These are phyloP conservation scores for Crocuta crocuta DNA, from an alignment of 2,113 vertebrate species.

Conservation along the genomic window DNA sequence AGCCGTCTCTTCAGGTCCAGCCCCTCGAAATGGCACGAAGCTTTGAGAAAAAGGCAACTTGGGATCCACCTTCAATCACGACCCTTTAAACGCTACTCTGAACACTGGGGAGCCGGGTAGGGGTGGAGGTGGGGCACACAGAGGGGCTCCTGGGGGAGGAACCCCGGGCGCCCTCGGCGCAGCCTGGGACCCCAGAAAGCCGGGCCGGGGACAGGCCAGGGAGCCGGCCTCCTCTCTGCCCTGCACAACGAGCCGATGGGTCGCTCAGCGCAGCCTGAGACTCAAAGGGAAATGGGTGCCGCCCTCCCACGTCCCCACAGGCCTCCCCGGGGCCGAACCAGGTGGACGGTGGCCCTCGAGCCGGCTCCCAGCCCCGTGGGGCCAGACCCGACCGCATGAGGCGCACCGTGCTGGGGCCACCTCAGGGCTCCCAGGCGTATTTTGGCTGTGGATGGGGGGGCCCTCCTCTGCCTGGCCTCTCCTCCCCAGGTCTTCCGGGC, in stretches of 20 bases:
- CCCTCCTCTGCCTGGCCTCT: neutral
- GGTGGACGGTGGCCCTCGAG: too few species aligned
- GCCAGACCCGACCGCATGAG: accelerated
- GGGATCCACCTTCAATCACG: accelerated
- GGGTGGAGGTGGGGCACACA: neutral
- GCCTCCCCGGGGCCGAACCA: neutral
- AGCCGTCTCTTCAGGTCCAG: too few species aligned
- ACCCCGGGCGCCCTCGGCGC: accelerated
- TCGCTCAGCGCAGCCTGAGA: neutral
- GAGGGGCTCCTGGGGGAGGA: neutral
- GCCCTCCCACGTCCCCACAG: neutral
- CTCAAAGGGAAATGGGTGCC: neutral
- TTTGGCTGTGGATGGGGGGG: too few species aligned
- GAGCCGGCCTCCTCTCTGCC: neutral
- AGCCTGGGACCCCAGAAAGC: neutral
- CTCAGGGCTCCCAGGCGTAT: neutral
- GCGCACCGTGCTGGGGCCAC: neutral
- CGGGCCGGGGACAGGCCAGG: neutral
- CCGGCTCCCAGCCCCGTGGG: neutral
- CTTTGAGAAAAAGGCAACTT: neutral
- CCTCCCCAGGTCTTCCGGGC: neutral
- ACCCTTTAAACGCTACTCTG: accelerated
- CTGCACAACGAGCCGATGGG: accelerated
- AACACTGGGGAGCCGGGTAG: neutral
- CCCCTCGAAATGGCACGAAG: too few species aligned